Evolutionary conservation across 2,797 vertebrate genomes (phyloP).

Genomic region (Crocidura indochinensis): DNA sequence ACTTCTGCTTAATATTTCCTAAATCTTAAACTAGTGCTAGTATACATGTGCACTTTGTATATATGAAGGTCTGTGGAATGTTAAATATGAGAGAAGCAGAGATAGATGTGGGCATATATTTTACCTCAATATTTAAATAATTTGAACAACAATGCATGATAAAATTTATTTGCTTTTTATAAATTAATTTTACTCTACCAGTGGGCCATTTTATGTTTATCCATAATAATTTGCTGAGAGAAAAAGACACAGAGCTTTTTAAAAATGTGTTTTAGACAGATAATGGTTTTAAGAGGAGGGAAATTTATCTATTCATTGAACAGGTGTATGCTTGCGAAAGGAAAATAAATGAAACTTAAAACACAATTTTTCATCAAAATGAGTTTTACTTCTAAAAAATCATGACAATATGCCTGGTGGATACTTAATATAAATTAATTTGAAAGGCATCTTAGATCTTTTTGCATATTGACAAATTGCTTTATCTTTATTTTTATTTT

Average conservation of each 20-base stretch:
- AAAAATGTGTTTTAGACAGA: slow-evolving; percentile 63
- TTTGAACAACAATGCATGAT: slow-evolving; percentile 33
- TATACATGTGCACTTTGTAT: not conserved
- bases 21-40: slow-evolving; percentile 1
- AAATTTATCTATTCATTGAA: slow-evolving; percentile 67
- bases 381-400: slow-evolving; percentile 67
- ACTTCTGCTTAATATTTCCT: not conserved
- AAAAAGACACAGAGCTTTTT: slow-evolving; percentile 55
- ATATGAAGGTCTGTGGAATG: not conserved
- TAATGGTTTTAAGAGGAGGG: slow-evolving; percentile 73
- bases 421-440: slow-evolving; percentile 73
- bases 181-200: slow-evolving; percentile 59
- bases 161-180: slow-evolving; percentile 58
- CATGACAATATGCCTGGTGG: slow-evolving; percentile 25
- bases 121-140: not conserved
- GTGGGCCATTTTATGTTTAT: slow-evolving; percentile 54
- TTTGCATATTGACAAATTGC: slow-evolving; percentile 55
- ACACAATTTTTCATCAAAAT: slow-evolving; percentile 75
- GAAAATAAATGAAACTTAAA: slow-evolving; percentile 70
- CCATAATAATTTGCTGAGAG: slow-evolving; percentile 51
- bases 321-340: slow-evolving; percentile 57
- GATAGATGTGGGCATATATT: not conserved
- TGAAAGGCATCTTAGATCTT: slow-evolving; percentile 54
- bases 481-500: slow-evolving; percentile 73
- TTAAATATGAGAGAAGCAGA: not conserved